Conservation (phyloP, 2,888 invertebrate genomes). For the Netelia inedita region DNA sequence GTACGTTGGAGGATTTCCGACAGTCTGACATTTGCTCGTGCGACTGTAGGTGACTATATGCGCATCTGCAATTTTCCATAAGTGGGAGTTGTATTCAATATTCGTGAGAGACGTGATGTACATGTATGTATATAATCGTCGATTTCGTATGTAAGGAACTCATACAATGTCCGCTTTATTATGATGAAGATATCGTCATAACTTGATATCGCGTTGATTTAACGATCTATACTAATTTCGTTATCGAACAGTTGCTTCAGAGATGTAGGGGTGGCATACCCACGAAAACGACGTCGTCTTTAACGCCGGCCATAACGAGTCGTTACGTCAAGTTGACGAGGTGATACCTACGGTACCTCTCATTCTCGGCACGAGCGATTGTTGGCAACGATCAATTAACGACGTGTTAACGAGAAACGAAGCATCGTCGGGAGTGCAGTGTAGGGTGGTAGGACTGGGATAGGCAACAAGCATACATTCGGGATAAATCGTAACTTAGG, state of each 20-base stretch:
- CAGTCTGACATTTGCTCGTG: too few relatives aligned
- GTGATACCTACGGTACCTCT: constrained; percentile 9
- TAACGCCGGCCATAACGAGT: constrained; percentile 33
- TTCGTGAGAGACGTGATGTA: too few relatives aligned
- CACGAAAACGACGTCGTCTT: constrained; percentile 16
- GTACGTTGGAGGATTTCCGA: too few relatives aligned
- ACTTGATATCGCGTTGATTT: constrained; percentile 6
- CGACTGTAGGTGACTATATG: too few relatives aligned
- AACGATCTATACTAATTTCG: constrained; percentile 26
- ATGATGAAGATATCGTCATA: background rate
- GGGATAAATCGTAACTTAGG: background rate
- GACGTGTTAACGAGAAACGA: constrained; percentile 42
- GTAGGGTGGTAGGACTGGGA: background rate
- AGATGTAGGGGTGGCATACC: constrained; percentile 2
- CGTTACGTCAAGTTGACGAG: constrained; percentile 41
- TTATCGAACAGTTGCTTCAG: constrained; percentile 32
- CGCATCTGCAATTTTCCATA: too few relatives aligned
- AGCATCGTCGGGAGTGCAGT: background rate
- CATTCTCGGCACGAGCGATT: background rate
- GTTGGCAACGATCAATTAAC: constrained; percentile 40
- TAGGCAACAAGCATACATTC: background rate
- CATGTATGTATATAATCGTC: too few relatives aligned
- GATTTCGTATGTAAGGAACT: too few relatives aligned
- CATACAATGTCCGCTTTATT: background rate
- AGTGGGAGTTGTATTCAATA: too few relatives aligned